Conservation (phyloP, 2,113 vertebrate species). For the Melospiza georgiana region DNA sequence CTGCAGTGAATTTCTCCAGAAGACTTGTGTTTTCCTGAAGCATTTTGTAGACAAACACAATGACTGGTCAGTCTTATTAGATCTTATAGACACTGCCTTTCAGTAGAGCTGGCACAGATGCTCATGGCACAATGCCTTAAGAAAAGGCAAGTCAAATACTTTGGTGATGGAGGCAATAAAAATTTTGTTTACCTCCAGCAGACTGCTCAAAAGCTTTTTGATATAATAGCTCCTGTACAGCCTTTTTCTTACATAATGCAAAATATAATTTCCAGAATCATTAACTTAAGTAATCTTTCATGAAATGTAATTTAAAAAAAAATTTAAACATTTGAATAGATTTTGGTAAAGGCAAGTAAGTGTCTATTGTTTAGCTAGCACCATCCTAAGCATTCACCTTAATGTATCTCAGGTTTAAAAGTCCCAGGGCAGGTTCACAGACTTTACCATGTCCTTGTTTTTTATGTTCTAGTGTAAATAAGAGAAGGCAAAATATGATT, state of each 20-base stretch:
- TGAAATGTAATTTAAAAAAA: neutral
- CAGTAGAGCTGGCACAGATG: neutral
- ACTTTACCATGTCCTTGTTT: accelerated
- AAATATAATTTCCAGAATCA: neutral
- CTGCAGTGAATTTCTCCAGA: neutral
- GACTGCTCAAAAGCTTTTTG: neutral
- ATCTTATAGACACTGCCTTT: neutral
- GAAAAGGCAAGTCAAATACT: neutral
- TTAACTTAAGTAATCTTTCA: neutral
- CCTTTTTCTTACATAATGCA: neutral
- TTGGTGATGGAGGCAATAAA: neutral
- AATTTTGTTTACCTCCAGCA: neutral
- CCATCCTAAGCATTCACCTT: neutral
- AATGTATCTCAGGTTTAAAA: neutral
- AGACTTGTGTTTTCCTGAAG: neutral
- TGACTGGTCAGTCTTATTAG: neutral
- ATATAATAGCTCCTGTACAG: neutral
- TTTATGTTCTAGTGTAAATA: neutral
- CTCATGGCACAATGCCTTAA: neutral
- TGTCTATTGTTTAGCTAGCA: neutral
- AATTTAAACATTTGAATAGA: neutral
- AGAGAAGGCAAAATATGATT: neutral
- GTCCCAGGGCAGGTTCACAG: neutral
- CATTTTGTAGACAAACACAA: neutral
- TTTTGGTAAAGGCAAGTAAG: neutral